Percentiles rank a stretch among this genome's conserved stretches.
Evolutionary conservation across 2,797 vertebrate species (phyloP).

Genomic region (Platyrinchus mystaceus): DNA sequence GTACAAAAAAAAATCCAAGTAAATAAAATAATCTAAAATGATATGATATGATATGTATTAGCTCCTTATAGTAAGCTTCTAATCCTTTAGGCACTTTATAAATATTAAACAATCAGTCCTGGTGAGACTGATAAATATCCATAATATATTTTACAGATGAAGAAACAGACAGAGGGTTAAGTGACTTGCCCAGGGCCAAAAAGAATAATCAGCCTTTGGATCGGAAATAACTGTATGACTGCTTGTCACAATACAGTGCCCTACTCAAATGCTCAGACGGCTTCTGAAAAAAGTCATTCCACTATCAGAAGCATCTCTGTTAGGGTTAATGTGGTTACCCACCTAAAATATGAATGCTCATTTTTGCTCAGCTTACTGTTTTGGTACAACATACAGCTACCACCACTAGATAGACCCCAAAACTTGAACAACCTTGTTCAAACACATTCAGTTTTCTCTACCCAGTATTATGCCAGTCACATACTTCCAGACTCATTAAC

Average conservation of each 20-base stretch:
- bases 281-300: background rate
- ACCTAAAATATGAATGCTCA: background rate
- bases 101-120: slow-evolving; percentile 71
- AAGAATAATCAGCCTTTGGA: slow-evolving; percentile 33
- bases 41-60: slow-evolving; percentile 46
- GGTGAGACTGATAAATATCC: slow-evolving; percentile 68
- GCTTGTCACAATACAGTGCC: background rate
- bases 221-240: slow-evolving; percentile 1
- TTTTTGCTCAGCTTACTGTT: background rate
- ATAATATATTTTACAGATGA: slow-evolving; percentile 57
- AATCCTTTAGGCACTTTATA: slow-evolving; percentile 67
- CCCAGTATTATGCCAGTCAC: background rate
- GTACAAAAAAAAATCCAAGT: background rate
- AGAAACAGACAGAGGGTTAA: slow-evolving; percentile 48
- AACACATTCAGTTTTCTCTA: background rate
- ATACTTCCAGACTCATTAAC: background rate
- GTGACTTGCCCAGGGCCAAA: slow-evolving; percentile 29
- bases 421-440: background rate
- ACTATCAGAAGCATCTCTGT: background rate
- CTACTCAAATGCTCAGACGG: background rate
- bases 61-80: slow-evolving; percentile 51
- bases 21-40: slow-evolving; percentile 59
- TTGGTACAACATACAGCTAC: background rate
- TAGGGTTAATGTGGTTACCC: background rate
- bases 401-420: rapidly evolving